Evolutionary conservation across 2,888 invertebrate species (phyloP).

Genomic region (Cataglyphis livida): DNA sequence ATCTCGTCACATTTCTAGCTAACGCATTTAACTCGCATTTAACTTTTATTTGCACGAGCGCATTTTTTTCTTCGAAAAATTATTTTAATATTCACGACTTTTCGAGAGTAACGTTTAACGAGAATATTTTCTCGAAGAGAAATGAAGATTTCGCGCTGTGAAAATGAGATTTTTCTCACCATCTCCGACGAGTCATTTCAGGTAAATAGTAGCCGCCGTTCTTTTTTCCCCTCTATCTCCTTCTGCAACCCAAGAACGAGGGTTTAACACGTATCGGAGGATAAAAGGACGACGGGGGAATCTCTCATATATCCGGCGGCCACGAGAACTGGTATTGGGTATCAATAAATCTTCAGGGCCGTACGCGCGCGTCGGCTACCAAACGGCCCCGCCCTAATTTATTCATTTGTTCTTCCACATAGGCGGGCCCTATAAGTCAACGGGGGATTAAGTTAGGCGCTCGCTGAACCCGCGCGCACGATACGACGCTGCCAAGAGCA

Average conservation of each 20-base stretch:
- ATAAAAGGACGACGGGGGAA: slow-evolving; percentile 52
- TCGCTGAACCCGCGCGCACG: slow-evolving; percentile 60
- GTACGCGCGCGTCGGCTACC: slow-evolving; percentile 77
- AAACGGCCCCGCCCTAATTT: slow-evolving; percentile 84
- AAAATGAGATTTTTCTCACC: slow-evolving; percentile 17
- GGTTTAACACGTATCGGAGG: slow-evolving; percentile 1
- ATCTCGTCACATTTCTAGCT: background rate
- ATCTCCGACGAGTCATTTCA: slow-evolving; percentile 58
- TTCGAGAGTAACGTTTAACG: too few species aligned
- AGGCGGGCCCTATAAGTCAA: slow-evolving; percentile 81
- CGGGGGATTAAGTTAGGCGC: slow-evolving; percentile 78
- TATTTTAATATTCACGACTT: background rate
- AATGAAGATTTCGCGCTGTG: background rate
- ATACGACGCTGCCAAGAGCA: slow-evolving; percentile 26
- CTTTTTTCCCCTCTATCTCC: slow-evolving; percentile 43
- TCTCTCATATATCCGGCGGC: slow-evolving; percentile 61
- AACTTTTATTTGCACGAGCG: background rate
- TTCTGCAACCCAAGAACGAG: background rate
- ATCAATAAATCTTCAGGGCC: slow-evolving; percentile 80
- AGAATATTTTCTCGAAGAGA: background rate
- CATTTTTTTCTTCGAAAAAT: background rate
- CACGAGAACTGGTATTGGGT: slow-evolving; percentile 74
- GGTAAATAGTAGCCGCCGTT: slow-evolving; percentile 79
- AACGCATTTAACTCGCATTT: background rate
- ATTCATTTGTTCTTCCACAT: slow-evolving; percentile 83